phyloP scores from a whole-genome alignment of 37 sponge, comb jelly and placozoan species.

The Halisarca cf. caerulea region DNA sequence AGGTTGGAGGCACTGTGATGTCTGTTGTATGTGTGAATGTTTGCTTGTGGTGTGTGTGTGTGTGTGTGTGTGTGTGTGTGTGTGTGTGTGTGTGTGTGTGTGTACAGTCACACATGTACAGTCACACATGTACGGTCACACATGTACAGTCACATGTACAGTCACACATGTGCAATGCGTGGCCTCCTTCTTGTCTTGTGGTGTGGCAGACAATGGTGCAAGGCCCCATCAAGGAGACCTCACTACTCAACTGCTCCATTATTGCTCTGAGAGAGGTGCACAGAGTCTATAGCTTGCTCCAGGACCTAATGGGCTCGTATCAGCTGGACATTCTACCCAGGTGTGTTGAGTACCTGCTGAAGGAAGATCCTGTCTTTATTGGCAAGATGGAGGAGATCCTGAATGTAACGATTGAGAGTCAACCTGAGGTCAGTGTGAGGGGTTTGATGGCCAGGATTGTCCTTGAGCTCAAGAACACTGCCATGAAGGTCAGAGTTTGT shows the following conservation, averaged over 20 bases:
- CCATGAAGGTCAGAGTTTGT: slow-evolving; percentile 25
- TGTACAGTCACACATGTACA: neutral
- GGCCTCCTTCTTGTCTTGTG: neutral
- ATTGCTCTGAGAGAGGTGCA: slow-evolving; percentile 53
- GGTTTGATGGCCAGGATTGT: slow-evolving; percentile 37
- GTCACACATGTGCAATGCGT: neutral
- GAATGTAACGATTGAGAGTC: slow-evolving; percentile 42
- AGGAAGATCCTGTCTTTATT: slow-evolving; percentile 60
- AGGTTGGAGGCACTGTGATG: too few species aligned
- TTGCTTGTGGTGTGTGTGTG: too few species aligned
- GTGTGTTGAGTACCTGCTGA: slow-evolving; percentile 53
- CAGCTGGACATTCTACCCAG: slow-evolving; percentile 48
- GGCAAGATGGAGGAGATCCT: slow-evolving; percentile 59
- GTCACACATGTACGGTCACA: neutral
- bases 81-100: too few species aligned
- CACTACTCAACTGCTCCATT: slow-evolving; percentile 45
- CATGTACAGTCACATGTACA: neutral
- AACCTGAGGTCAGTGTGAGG: slow-evolving; percentile 44
- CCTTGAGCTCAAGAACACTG: slow-evolving; percentile 40
- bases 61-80: too few species aligned
- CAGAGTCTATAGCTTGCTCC: slow-evolving; percentile 63
- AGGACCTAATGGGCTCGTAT: slow-evolving; percentile 74
- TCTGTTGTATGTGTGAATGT: too few species aligned
- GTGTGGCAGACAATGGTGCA: neutral
- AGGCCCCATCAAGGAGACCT: slow-evolving; percentile 20